Percentiles rank a stretch among this genome's conserved stretches.
Conservation (phyloP, 2,797 vertebrate genomes). For the Otus scops region DNA sequence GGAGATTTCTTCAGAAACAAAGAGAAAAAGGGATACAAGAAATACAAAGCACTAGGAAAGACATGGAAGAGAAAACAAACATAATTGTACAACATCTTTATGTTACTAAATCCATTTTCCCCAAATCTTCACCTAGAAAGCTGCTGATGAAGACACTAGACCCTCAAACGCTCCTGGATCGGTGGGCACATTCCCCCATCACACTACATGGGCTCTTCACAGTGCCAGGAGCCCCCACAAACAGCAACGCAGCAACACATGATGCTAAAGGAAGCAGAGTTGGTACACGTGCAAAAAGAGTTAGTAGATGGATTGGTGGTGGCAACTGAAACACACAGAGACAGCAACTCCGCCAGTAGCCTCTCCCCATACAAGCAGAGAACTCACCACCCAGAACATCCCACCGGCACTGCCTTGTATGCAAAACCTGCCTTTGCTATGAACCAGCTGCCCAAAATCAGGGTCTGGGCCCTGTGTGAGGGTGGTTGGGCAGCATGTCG, state of each 20-base stretch:
- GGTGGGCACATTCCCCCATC: not conserved
- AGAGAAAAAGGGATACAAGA: not conserved
- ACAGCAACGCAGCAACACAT: not conserved
- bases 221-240: fast-evolving
- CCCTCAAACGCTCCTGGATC: not conserved
- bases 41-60: not conserved
- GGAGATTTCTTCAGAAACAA: conserved; percentile 32
- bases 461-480: too few relatives aligned
- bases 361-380: not conserved
- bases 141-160: not conserved
- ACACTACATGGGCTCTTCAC: fast-evolving
- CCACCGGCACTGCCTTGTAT: not conserved
- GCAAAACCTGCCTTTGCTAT: not conserved
- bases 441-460: not conserved
- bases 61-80: not conserved
- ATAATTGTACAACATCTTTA: fast-evolving
- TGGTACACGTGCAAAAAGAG: not conserved
- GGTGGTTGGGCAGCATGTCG: fast-evolving
- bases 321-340: not conserved
- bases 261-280: not conserved
- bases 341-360: not conserved
- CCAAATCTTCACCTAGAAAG: not conserved
- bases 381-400: not conserved
- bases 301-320: not conserved
- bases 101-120: not conserved